Evolutionary conservation across 2,113 vertebrate species (phyloP).

Genomic region (Strigops habroptila): DNA sequence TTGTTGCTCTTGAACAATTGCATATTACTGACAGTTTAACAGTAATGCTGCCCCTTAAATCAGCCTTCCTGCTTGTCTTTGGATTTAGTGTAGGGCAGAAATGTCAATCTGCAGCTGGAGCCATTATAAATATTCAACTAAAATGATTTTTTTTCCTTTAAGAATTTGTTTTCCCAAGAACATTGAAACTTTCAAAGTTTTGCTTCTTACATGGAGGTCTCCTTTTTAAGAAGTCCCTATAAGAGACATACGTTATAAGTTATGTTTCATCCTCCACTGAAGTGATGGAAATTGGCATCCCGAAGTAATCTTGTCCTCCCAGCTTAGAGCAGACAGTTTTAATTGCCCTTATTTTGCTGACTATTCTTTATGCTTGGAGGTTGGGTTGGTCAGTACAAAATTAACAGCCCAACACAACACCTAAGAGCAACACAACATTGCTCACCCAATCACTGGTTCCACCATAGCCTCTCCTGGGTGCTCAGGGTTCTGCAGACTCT

Average conservation of each 20-base stretch:
- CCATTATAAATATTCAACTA: background rate
- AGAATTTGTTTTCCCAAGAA: background rate
- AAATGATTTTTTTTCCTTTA: background rate
- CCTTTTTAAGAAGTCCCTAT: background rate
- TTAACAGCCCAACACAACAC: background rate
- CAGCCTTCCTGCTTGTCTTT: background rate
- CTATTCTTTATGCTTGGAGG: background rate
- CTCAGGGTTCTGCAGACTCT: background rate
- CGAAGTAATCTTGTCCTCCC: background rate
- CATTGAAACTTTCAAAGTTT: background rate
- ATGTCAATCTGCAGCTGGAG: background rate
- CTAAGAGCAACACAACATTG: background rate
- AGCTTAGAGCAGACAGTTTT: background rate
- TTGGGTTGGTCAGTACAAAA: background rate
- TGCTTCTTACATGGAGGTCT: background rate
- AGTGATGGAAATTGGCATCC: background rate
- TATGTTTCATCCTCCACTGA: background rate
- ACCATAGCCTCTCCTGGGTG: background rate
- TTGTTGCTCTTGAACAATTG: accelerated
- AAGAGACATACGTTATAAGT: background rate
- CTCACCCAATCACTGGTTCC: background rate
- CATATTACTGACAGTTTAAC: background rate
- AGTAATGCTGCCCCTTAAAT: background rate
- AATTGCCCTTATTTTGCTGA: background rate
- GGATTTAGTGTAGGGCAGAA: background rate